These are phyloP conservation scores for Erethizon dorsatum DNA, from an alignment of 2,797 vertebrate species.

Conservation along the genomic window DNA sequence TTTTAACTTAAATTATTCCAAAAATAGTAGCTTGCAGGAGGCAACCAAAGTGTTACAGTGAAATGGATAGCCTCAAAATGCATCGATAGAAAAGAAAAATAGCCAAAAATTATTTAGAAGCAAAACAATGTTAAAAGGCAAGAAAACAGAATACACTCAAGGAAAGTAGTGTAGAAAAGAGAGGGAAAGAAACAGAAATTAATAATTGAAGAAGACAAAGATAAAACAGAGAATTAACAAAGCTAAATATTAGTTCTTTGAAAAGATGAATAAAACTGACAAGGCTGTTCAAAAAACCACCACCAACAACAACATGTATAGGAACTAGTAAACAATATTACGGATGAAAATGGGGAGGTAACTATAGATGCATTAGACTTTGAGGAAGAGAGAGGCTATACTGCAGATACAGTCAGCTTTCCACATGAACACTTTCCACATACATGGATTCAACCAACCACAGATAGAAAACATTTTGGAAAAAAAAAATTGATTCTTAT, in stretches of 20 bases:
- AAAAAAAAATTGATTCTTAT: not conserved
- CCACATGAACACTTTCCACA: not conserved
- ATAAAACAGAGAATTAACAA: not conserved
- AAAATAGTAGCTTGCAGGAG: not conserved
- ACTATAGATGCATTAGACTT: not conserved
- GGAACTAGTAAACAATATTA: not conserved
- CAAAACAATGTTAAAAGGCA: not conserved
- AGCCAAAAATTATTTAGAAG: not conserved
- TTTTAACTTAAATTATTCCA: not conserved
- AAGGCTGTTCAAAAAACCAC: not conserved
- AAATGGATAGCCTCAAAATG: not conserved
- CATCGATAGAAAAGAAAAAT: not conserved
- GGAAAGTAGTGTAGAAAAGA: not conserved
- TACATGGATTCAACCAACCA: not conserved
- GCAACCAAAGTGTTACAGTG: not conserved
- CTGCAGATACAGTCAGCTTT: not conserved
- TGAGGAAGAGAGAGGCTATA: not conserved
- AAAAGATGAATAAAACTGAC: not conserved
- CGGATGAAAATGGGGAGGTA: not conserved
- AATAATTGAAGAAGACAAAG: not conserved
- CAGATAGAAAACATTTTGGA: not conserved
- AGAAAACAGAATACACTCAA: not conserved
- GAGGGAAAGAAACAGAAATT: not conserved
- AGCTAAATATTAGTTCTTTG: not conserved
- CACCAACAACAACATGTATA: not conserved